Evolutionary conservation across 2,888 invertebrate genomes (phyloP).

Genomic region (Rosalia funebris): DNA sequence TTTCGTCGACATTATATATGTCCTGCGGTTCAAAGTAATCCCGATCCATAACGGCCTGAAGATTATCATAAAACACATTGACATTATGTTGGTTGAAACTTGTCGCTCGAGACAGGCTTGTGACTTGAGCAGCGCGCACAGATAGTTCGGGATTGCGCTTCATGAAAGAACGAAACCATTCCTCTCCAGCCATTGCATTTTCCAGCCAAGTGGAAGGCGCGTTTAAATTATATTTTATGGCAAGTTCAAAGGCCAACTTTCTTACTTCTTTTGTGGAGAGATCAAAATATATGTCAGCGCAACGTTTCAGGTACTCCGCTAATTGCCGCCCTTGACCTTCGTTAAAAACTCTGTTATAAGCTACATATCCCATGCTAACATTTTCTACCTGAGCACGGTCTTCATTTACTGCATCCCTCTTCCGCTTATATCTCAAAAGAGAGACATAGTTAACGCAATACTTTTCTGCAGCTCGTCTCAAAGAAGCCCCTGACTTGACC

Average conservation of each 20-base stretch:
- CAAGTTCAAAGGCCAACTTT: not conserved
- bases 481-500: no score
- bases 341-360: no score
- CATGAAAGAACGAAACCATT: not conserved
- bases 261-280: not conserved
- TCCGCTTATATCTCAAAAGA: no score
- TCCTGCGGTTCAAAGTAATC: not conserved
- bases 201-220: not conserved
- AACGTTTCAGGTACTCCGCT: no score
- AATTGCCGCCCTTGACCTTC: no score
- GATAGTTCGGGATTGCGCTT: not conserved
- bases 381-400: no score
- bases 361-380: no score
- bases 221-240: not conserved
- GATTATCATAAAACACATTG: not conserved
- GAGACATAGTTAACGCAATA: no score
- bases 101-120: not conserved
- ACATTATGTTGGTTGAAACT: not conserved
- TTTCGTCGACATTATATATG: slow-evolving; percentile 8
- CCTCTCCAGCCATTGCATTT: not conserved
- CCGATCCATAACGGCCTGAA: not conserved
- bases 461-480: no score
- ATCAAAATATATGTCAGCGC: not conserved
- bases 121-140: not conserved
- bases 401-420: no score